Percentiles rank a stretch among this genome's conserved stretches.
Conservation (phyloP, 2,113 vertebrate species). For the Colistium nudipinnis region DNA sequence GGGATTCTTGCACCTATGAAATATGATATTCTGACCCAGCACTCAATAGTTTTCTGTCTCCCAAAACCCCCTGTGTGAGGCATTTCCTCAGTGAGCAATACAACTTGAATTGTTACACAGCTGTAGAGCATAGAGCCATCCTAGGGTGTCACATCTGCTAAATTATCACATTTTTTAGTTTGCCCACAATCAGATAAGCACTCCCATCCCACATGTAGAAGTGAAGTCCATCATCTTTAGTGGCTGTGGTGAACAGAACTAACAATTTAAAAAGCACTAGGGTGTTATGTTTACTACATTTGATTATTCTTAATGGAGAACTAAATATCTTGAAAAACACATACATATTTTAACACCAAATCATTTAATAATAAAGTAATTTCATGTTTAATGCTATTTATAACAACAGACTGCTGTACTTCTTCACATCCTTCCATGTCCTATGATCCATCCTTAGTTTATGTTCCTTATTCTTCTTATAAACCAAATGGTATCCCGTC, state of each 20-base stretch:
- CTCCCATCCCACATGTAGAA: not conserved
- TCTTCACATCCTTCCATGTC: no score
- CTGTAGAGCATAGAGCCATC: no score
- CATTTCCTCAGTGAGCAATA: no score
- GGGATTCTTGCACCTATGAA: slow-evolving; percentile 30
- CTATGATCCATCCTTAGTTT: not conserved
- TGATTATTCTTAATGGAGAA: no score
- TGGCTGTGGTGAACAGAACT: not conserved
- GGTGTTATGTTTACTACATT: no score
- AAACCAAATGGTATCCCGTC: not conserved
- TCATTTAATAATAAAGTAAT: not conserved
- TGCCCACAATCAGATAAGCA: not conserved
- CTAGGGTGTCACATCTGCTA: not conserved
- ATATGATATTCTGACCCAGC: slow-evolving; percentile 14
- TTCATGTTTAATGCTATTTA: no score
- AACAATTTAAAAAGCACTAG: not conserved
- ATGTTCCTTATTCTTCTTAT: slow-evolving; percentile 22
- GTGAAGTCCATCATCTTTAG: not conserved
- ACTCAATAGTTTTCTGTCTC: slow-evolving; percentile 17
- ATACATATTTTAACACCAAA: not conserved
- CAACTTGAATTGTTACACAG: no score
- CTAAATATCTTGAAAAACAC: no score
- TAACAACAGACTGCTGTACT: no score
- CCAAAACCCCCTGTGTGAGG: no score
- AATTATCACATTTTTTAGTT: not conserved